phyloP scores from a whole-genome alignment of 1,140 invertebrate species.

The Druon quercuslanigerum region DNA sequence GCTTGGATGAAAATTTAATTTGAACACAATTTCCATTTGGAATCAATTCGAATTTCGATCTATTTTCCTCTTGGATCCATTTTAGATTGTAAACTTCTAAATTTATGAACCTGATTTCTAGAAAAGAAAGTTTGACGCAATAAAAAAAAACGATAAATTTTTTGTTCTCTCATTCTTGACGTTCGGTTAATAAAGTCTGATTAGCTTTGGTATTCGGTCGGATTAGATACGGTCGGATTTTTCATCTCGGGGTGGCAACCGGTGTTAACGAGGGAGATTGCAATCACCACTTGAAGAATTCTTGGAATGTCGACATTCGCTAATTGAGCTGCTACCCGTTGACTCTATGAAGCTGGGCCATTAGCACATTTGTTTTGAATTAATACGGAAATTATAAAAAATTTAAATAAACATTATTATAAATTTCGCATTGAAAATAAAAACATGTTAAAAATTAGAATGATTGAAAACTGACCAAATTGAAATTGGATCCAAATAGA shows the following conservation, averaged over 20 bases:
- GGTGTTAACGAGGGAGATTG: slow-evolving; percentile 13
- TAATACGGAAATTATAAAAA: not conserved
- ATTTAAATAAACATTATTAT: not conserved
- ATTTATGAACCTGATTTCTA: no score
- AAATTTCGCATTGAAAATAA: not conserved
- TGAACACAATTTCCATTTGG: no score
- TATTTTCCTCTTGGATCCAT: no score
- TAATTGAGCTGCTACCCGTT: slow-evolving; percentile 24
- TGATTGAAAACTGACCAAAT: not conserved
- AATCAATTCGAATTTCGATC: no score
- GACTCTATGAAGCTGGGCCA: not conserved
- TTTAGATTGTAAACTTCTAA: no score
- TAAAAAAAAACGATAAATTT: not conserved
- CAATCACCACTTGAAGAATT: not conserved
- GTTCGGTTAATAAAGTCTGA: not conserved
- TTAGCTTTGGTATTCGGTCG: no score
- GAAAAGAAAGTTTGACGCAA: no score
- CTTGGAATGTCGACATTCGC: slow-evolving; percentile 29
- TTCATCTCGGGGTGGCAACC: not conserved
- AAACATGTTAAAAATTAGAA: not conserved
- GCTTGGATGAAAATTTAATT: no score
- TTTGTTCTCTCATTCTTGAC: not conserved
- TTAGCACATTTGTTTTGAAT: slow-evolving; percentile 31
- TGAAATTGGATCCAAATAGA: not conserved
- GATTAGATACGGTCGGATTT: not conserved